These are phyloP conservation scores for Petrocephalus schoutedeni DNA, from an alignment of 2,797 vertebrate species.

Conservation along the genomic window DNA sequence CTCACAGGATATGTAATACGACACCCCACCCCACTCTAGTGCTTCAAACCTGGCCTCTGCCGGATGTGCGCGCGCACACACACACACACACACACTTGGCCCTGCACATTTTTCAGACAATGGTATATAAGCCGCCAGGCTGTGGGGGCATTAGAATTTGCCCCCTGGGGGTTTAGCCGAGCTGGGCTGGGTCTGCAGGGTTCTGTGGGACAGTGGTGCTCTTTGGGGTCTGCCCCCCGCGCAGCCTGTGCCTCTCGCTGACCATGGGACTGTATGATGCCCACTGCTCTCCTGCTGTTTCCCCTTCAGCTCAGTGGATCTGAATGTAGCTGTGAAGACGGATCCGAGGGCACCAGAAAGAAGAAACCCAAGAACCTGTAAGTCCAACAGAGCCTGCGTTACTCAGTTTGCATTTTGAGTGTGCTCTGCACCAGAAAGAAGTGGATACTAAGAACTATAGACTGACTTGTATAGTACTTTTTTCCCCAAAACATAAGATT, in stretches of 20 bases:
- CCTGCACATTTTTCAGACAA: background rate
- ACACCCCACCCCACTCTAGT: background rate
- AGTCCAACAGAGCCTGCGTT: constrained; percentile 37
- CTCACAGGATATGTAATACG: constrained; percentile 19
- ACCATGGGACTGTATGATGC: constrained; percentile 10
- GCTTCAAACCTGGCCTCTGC: background rate
- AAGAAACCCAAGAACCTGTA: constrained; percentile 64
- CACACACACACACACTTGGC: background rate
- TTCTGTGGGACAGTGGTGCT: background rate
- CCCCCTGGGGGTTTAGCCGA: background rate
- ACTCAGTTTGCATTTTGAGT: background rate
- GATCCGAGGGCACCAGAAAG: constrained; percentile 51
- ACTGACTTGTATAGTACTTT: background rate
- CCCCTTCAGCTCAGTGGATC: constrained; percentile 50
- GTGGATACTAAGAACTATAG: background rate
- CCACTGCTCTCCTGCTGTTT: constrained; percentile 27
- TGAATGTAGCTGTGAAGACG: constrained; percentile 44
- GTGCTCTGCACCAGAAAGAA: background rate
- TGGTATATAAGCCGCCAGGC: background rate
- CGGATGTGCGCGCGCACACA: background rate
- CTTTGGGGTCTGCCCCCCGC: background rate
- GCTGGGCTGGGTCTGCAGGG: background rate
- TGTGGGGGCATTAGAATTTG: background rate
- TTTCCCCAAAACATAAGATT: background rate
- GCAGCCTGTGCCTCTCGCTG: background rate